Percentiles rank a stretch among this genome's conserved stretches.
Evolutionary conservation across 2,888 invertebrate genomes (phyloP).

Genomic region (Vandiemenella viatica): DNA sequence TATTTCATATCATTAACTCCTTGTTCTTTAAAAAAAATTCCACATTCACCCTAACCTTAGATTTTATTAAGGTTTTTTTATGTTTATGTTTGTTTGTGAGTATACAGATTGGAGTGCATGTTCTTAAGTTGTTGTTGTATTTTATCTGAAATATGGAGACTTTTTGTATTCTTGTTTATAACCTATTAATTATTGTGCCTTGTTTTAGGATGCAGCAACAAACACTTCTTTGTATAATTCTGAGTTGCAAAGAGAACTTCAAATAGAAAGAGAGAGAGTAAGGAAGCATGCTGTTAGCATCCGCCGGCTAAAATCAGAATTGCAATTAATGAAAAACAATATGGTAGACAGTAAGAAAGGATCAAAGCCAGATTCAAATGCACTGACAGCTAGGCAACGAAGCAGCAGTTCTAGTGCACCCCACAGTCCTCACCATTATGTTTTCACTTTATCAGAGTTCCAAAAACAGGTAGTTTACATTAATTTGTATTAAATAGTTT

Average conservation of each 20-base stretch:
- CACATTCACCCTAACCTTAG: too few species aligned
- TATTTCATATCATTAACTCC: too few species aligned
- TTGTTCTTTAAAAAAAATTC: too few species aligned
- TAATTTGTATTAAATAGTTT: not conserved
- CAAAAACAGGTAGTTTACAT: constrained; percentile 11
- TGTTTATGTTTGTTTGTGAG: too few species aligned
- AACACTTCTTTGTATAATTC: constrained; percentile 7
- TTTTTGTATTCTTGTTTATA: too few species aligned
- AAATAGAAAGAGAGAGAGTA: constrained; percentile 10
- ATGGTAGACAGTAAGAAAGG: constrained; percentile 6
- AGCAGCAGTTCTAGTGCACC: constrained; percentile 1
- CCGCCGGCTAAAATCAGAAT: constrained; percentile 9
- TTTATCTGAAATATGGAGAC: too few species aligned
- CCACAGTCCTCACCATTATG: constrained; percentile 7
- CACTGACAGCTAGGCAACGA: not conserved
- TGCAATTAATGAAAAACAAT: constrained; percentile 5
- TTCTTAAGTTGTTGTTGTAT: too few species aligned
- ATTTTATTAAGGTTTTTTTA: too few species aligned
- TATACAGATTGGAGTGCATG: too few species aligned
- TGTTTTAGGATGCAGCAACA: constrained; percentile 11
- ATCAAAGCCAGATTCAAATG: constrained; percentile 6
- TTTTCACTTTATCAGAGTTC: constrained; percentile 5
- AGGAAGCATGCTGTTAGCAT: constrained; percentile 11
- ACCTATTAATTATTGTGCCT: too few species aligned
- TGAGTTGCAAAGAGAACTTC: constrained; percentile 12